Conservation (phyloP, 2,113 vertebrate genomes). For the Neodon shergylaensis region DNA sequence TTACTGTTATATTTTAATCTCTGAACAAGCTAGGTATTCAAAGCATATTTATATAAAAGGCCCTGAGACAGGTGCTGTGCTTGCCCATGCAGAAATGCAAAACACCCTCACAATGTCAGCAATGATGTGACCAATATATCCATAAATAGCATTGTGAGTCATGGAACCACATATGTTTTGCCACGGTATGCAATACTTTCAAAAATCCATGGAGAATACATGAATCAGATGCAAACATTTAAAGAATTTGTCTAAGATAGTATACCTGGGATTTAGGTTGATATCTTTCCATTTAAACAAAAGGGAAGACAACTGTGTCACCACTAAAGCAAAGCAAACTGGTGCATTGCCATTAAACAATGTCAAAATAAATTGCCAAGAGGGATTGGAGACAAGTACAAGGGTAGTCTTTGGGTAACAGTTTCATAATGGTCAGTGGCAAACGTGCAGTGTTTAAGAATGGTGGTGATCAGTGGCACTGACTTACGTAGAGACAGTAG, state of each 20-base stretch:
- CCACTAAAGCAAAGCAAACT: neutral
- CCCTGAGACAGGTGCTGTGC: neutral
- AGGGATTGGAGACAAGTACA: neutral
- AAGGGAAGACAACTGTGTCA: neutral
- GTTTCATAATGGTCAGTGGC: neutral
- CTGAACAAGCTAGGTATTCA: neutral
- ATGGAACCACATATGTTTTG: constrained; percentile 15
- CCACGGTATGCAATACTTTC: neutral
- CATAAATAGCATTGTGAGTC: neutral
- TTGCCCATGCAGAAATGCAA: neutral
- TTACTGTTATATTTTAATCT: neutral
- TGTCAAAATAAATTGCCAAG: neutral
- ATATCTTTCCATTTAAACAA: neutral
- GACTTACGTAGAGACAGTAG: neutral
- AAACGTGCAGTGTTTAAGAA: neutral
- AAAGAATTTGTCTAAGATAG: neutral
- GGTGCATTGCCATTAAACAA: neutral
- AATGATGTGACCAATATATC: neutral
- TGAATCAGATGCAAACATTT: constrained; percentile 23
- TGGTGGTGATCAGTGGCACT: neutral
- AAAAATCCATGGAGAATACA: neutral
- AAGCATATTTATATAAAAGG: neutral
- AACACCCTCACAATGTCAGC: neutral
- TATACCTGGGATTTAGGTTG: neutral
- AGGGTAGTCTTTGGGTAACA: neutral